Evolutionary conservation across 53 echinoderm and acorn worm genomes (phyloP).

Genomic region (Arbacia lixula): DNA sequence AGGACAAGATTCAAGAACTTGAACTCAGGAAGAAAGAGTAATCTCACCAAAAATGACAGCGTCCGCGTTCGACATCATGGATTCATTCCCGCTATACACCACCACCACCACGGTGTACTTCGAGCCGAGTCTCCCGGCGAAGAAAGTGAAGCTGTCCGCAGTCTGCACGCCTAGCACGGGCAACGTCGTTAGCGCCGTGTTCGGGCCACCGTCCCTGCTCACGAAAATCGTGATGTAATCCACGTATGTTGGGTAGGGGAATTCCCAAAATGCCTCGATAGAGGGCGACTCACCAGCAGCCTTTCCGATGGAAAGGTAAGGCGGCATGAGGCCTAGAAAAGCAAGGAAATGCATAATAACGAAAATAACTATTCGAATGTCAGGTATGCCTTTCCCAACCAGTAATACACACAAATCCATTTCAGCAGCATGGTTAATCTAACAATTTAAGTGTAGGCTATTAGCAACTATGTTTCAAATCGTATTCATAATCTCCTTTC

Average conservation of each 20-base stretch:
- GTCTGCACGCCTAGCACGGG: neutral
- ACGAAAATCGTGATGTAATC: constrained; percentile 18
- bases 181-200: constrained; percentile 8
- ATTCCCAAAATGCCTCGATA: constrained; percentile 16
- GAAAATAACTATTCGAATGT: too few species aligned
- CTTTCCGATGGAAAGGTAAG: constrained; percentile 20
- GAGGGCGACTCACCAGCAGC: neutral
- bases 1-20: too few species aligned
- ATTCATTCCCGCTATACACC: neutral
- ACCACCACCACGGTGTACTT: neutral
- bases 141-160: neutral
- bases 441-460: too few species aligned
- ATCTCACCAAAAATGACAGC: neutral
- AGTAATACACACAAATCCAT: too few species aligned
- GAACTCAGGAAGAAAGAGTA: too few species aligned
- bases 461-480: too few species aligned
- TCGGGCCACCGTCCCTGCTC: neutral
- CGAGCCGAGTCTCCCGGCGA: neutral
- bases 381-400: too few species aligned
- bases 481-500: too few species aligned
- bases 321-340: constrained; percentile 24
- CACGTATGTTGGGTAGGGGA: constrained; percentile 16
- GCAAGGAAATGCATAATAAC: too few species aligned
- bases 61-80: neutral
- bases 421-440: too few species aligned